Conservation (phyloP, 35 echinoderm and acorn worm genomes). For the Eucidaris tribuloides region DNA sequence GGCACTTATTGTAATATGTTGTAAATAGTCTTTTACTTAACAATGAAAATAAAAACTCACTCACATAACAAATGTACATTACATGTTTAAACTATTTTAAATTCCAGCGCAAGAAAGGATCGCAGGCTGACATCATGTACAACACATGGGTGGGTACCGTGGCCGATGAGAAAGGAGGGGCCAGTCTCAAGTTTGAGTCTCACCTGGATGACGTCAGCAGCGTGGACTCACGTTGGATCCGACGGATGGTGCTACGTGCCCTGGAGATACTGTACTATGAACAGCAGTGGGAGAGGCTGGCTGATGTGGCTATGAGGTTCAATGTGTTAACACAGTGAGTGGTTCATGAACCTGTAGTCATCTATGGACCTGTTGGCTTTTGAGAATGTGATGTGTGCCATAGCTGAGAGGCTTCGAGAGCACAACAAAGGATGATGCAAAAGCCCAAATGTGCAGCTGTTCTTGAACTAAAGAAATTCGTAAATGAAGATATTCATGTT, state of each 20-base stretch:
- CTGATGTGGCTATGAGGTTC: constrained; percentile 98
- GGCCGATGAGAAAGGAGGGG: constrained; percentile 80
- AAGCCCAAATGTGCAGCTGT: too few species aligned
- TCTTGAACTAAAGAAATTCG: too few species aligned
- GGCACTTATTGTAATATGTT: too few species aligned
- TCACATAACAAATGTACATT: too few species aligned
- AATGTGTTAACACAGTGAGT: constrained; percentile 90
- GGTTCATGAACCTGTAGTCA: neutral
- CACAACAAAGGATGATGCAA: too few species aligned
- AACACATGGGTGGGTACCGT: constrained; percentile 80
- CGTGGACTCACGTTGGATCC: constrained; percentile 84
- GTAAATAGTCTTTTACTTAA: too few species aligned
- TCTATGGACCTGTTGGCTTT: too few species aligned
- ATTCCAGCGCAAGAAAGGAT: neutral
- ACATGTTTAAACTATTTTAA: too few species aligned
- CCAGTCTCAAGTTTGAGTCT: constrained; percentile 92
- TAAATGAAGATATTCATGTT: too few species aligned
- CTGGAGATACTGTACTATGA: constrained; percentile 98
- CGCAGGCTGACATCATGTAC: constrained; percentile 16
- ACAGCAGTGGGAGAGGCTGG: constrained; percentile 92
- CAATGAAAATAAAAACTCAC: too few species aligned
- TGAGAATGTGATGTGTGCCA: too few species aligned
- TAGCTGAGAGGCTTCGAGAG: too few species aligned
- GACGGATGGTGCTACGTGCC: constrained; percentile 75
- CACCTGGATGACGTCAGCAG: constrained; percentile 75